A percentile compares a stretch with the other conserved stretches of the same genome.
These are phyloP conservation scores for Oegoconia quadripuncta DNA, from an alignment of 2,888 invertebrate genomes.

Conservation along the genomic window DNA sequence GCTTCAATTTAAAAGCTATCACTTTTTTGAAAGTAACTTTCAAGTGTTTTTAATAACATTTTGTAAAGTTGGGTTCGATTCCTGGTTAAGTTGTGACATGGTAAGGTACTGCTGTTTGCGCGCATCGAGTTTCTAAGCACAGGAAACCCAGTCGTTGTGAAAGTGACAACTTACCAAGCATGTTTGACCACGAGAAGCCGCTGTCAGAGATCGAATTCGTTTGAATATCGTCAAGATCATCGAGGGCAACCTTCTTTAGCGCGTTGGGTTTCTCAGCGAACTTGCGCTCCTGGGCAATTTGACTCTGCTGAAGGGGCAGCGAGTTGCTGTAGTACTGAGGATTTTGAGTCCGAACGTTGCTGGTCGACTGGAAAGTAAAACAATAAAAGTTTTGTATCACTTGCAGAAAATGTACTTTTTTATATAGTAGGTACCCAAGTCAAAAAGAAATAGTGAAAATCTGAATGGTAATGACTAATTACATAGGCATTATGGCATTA, in stretches of 20 bases:
- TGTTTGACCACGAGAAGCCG: slow-evolving; percentile 93
- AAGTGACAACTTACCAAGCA: slow-evolving; percentile 79
- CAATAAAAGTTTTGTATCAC: slow-evolving; percentile 1
- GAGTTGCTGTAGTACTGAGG: slow-evolving; percentile 73
- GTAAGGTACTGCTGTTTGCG: background rate
- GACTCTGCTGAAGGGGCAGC: slow-evolving; percentile 49
- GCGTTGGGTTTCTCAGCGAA: slow-evolving; percentile 94
- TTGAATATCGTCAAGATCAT: slow-evolving; percentile 89
- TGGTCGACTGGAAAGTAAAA: slow-evolving; percentile 58
- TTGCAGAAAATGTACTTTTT: background rate
- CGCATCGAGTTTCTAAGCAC: slow-evolving; percentile 1
- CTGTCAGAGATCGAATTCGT: slow-evolving; percentile 88
- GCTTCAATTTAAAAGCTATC: too few relatives aligned
- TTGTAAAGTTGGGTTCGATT: slow-evolving; percentile 7
- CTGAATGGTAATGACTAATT: too few relatives aligned
- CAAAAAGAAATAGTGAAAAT: too few relatives aligned
- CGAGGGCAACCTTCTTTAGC: slow-evolving; percentile 90
- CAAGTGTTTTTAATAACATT: too few relatives aligned
- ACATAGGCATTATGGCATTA: too few relatives aligned
- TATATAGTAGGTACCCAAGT: background rate
- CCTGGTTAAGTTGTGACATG: background rate
- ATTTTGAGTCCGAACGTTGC: slow-evolving; percentile 67
- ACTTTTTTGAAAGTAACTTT: too few relatives aligned
- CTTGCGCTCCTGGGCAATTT: slow-evolving; percentile 83
- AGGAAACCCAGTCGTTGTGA: slow-evolving; percentile 11